A percentile compares a stretch with the other conserved stretches of the same genome.
Evolutionary conservation across 1,140 invertebrate species (phyloP).

Genomic region (Neodiprion fabricii): DNA sequence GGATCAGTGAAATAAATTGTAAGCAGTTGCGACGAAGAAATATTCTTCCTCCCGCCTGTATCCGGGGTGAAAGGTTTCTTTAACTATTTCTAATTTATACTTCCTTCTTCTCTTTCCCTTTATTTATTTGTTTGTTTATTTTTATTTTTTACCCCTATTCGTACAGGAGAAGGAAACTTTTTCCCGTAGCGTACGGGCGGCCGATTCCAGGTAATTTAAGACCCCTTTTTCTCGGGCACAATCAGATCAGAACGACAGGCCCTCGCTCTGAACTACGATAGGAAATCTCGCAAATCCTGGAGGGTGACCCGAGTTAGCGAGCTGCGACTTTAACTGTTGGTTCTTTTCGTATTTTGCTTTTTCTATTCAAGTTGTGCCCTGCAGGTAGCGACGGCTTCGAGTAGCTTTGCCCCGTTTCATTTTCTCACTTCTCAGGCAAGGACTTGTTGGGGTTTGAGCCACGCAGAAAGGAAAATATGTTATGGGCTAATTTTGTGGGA

Average conservation of each 20-base stretch:
- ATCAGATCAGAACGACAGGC: background rate
- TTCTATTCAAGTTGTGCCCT: background rate
- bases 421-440: no score
- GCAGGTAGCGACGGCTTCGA: background rate
- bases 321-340: conserved; percentile 2
- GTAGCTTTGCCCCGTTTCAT: background rate
- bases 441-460: no score
- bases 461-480: no score
- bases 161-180: background rate
- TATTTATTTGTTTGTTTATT: background rate
- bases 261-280: background rate
- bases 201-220: background rate
- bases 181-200: background rate
- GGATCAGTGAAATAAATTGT: no score
- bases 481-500: no score
- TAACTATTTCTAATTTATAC: background rate
- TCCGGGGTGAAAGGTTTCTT: no score
- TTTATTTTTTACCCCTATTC: background rate
- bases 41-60: no score
- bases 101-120: background rate
- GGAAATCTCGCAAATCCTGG: background rate
- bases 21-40: no score
- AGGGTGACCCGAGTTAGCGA: background rate
- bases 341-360: background rate
- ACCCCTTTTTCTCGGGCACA: background rate